Base-by-base conservation (phyloP, 2,797 vertebrate species). In the Pseudomugil gertrudae region DNA sequence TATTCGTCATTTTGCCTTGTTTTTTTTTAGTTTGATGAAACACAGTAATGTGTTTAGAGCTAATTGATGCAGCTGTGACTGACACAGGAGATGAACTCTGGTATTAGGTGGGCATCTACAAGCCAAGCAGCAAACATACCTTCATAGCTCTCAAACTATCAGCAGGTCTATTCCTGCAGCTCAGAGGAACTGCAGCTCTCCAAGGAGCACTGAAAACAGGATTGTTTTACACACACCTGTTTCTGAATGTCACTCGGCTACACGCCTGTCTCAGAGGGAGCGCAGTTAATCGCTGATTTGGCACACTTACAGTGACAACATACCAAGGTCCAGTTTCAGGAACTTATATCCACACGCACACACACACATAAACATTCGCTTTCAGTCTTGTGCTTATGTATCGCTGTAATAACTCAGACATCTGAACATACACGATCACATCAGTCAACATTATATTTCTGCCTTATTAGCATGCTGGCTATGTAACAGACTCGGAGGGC, bases 251-350 rank as follows among this genome's bases (percentile, higher is more conserved):
- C 93, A 92, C 88, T 90, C 86, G 30, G 71, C 92, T 90, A 70
- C 91, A 91, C 80, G 92, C 90, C 90, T 92, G 91, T 93, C 92
- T 87, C 75, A 26, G 40, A 72, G 83, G 81, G 74, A 92, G 85
- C 60, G 64, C 79, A 80, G 82, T 90, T 92, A 94, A 93, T 93
- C 91, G 89, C 92, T 91, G 90, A 93, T 92, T 94, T 93, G 92
- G 91, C 92, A 89, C 89, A 90, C 89, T 91, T 91, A 91, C 91
- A 92, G 84, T 87, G 87, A 91, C 90, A 93, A 91, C 91, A 94
- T 92, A 92, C 92, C 90, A 76, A 88, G 89, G 85, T 93, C 90
- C 88, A 84, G 84, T 94, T 94, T 92, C 92, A 90, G 91, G 84
- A 89, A 79, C 84, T 75, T n/a, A n/a, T 17, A 3, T 1, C 3